Evolutionary conservation across 2,113 vertebrate species (phyloP), one percentile per base, ranked within the genome.

Genomic region (Periophthalmus modestus): DNA sequence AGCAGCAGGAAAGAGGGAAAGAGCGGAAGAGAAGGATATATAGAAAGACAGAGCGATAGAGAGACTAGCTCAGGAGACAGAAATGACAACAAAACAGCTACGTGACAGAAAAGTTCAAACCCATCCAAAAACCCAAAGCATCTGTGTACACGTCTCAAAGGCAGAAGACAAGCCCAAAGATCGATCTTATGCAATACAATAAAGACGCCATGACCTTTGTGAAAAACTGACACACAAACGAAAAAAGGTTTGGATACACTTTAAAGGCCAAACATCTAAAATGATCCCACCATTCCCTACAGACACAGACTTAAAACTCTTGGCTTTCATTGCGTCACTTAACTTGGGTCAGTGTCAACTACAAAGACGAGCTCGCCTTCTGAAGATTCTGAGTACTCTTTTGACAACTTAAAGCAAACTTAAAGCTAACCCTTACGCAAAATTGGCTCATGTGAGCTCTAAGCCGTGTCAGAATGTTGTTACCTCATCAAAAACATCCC

Each of bases 171-270:
- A 66, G 67, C 36, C 15, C 18, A 59, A 36, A 47, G 67, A 89
- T 90, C 79, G 50, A 91, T 90, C 24, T 54, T 78, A 84, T 70
- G 84, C 72, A 71, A 75, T n/a, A 55, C 75, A 76, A 89, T 84
- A 85, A 69, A 75, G 69, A 92, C 78, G 74, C 87, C 0, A 15
- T 83, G 89, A 91, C 89, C 89, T 93, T 91, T 92, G 59, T 54
- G 74, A 71, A 84, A 89, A 87, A 80, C 24, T 0, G 55, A 46
- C 58, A 16, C 66, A 72, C 69, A 85, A 2, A 18, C n/a, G 11
- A 15, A 59, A 59, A 23, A 59, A 14, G 18, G 3, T 5, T 23
- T 12, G 23, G 23, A 14, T 66, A 88, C 55, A 80, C 74, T 84
- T 62, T 68, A 87, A 87, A 84, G 85, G 75, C 68, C 72, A 83